phyloP scores from a whole-genome alignment of 2,797 vertebrate species.

The Etheostoma perlongum region DNA sequence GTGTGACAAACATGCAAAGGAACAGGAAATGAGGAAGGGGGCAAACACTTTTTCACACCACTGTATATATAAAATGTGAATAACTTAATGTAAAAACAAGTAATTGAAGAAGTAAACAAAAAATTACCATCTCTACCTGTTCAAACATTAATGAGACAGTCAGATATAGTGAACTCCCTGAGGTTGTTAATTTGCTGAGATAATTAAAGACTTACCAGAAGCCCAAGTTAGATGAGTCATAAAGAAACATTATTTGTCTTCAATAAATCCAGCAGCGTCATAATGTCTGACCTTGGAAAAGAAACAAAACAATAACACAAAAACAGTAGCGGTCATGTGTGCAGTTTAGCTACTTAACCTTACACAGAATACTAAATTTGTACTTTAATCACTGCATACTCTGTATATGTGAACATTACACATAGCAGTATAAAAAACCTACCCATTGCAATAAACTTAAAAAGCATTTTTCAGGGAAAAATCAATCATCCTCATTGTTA shows the following conservation, averaged over 20 bases:
- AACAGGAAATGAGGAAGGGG: no score
- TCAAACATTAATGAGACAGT: slow-evolving; percentile 2
- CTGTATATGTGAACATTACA: no score
- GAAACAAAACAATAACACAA: neutral
- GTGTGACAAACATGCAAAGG: no score
- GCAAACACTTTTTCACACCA: no score
- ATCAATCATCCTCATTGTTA: no score
- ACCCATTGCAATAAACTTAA: no score
- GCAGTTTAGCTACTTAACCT: neutral
- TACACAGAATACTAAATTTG: no score
- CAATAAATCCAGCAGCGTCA: neutral
- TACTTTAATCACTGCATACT: no score
- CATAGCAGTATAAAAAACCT: no score
- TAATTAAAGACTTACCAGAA: neutral
- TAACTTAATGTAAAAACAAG: no score
- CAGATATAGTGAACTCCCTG: neutral
- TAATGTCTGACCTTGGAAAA: neutral
- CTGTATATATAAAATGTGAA: no score
- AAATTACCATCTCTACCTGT: neutral
- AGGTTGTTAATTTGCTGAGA: slow-evolving; percentile 4
- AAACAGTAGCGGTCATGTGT: neutral
- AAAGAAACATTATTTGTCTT: neutral
- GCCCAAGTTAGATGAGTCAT: neutral
- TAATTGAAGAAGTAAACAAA: neutral
- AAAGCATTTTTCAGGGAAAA: no score